These are phyloP conservation scores for Tautogolabrus adspersus DNA, from an alignment of 2,113 vertebrate species.

Conservation along the genomic window DNA sequence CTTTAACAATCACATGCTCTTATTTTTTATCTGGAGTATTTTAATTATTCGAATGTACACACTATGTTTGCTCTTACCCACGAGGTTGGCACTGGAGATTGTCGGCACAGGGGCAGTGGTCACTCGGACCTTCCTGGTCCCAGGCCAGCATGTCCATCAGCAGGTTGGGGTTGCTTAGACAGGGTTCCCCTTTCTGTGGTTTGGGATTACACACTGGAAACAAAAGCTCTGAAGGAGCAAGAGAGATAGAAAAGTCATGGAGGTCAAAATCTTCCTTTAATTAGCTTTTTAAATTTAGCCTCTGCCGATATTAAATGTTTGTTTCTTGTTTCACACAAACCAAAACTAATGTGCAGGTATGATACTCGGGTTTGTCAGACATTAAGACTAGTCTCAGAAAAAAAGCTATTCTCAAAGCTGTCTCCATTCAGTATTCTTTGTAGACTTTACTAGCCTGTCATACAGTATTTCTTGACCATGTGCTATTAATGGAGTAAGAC, in stretches of 20 bases:
- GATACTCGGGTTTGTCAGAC: no score
- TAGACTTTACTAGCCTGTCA: no score
- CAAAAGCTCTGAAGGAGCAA: constrained; percentile 84
- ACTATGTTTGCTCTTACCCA: constrained; percentile 79
- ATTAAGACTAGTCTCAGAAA: no score
- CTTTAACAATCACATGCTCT: neutral
- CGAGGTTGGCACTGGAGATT: constrained; percentile 88
- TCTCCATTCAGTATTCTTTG: no score
- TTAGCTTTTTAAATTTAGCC: no score
- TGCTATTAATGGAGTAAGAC: no score
- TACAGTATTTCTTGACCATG: no score
- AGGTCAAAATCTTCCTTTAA: neutral
- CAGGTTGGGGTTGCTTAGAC: constrained; percentile 85
- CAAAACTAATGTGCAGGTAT: no score
- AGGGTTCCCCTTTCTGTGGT: constrained; percentile 86
- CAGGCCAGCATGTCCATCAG: constrained; percentile 91
- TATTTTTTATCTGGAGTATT: neutral
- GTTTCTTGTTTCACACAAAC: neutral
- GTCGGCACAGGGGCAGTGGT: constrained; percentile 88
- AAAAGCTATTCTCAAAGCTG: no score
- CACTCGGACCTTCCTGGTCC: constrained; percentile 90
- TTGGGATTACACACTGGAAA: constrained; percentile 93
- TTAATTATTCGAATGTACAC: neutral
- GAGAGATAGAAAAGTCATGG: neutral
- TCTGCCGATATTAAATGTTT: neutral